Conservation (phyloP, 2,888 invertebrate genomes). For the Panopea generosa region DNA sequence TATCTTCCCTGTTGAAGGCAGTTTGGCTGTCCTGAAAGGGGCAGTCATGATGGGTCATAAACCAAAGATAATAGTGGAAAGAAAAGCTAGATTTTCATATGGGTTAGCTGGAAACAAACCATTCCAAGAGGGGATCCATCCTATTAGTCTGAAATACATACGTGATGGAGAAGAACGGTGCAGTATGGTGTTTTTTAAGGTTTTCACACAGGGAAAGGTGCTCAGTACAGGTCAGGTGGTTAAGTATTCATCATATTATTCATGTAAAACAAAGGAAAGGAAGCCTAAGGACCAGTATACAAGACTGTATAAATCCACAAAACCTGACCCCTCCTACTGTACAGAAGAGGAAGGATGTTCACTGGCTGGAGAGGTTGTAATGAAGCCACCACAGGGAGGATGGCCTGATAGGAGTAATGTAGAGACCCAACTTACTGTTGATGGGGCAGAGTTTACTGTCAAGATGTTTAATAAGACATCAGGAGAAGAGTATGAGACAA, state of each 20-base stretch:
- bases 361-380: too few relatives aligned
- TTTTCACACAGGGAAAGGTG: slow-evolving; percentile 26
- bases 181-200: slow-evolving; percentile 34
- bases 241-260: too few relatives aligned
- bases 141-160: slow-evolving; percentile 10
- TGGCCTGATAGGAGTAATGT: neutral
- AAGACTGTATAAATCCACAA: slow-evolving; percentile 20
- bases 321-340: slow-evolving; percentile 25
- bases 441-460: slow-evolving; percentile 34
- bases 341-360: slow-evolving; percentile 27
- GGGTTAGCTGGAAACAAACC: too few relatives aligned
- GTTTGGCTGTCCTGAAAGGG: too few relatives aligned
- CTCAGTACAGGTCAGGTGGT: too few relatives aligned
- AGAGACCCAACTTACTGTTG: slow-evolving; percentile 29
- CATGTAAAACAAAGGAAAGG: slow-evolving; percentile 9
- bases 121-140: too few relatives aligned
- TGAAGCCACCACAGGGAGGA: too few relatives aligned
- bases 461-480: slow-evolving; percentile 27
- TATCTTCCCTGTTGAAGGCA: slow-evolving; percentile 19
- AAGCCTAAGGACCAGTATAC: slow-evolving; percentile 17
- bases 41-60: too few relatives aligned
- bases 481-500: neutral
- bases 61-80: slow-evolving; percentile 21
- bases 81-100: too few relatives aligned
- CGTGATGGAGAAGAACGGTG: slow-evolving; percentile 27